These are phyloP conservation scores for Sipha maydis DNA, from an alignment of 2,888 invertebrate species.

Conservation along the genomic window DNA sequence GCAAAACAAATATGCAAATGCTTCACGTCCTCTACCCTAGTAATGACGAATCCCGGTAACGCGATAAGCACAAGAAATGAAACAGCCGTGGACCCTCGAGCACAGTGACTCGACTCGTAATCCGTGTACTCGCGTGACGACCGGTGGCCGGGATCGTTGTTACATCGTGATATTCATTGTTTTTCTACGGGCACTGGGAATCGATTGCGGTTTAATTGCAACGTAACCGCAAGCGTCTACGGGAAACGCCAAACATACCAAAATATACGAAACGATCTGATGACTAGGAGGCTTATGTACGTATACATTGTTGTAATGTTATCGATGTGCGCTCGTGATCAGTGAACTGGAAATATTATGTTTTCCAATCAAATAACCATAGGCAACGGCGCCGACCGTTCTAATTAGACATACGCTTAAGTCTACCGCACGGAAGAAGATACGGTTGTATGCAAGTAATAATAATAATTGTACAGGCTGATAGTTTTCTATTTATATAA, in stretches of 20 bases:
- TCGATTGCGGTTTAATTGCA: neutral
- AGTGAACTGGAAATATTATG: slow-evolving; percentile 24
- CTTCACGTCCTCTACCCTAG: no score
- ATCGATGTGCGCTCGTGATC: neutral
- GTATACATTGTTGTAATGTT: neutral
- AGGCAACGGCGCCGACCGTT: neutral
- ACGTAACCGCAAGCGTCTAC: no score
- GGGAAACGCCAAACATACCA: no score
- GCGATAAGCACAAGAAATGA: no score
- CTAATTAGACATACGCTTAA: neutral
- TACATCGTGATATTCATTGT: neutral
- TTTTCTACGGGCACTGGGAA: neutral
- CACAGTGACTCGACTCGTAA: no score
- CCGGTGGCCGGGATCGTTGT: no score
- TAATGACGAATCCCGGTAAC: no score
- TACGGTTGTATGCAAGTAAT: neutral
- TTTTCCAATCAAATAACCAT: neutral
- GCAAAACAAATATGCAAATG: no score
- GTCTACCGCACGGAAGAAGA: neutral
- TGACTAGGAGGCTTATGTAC: neutral
- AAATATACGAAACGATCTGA: neutral
- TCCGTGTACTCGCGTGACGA: no score
- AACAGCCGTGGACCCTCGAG: no score
- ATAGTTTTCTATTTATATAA: neutral
- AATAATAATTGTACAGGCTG: no score